These are phyloP conservation scores for Diplogasteroides magnus DNA, from an alignment of 1,140 invertebrate species.

Conservation along the genomic window DNA sequence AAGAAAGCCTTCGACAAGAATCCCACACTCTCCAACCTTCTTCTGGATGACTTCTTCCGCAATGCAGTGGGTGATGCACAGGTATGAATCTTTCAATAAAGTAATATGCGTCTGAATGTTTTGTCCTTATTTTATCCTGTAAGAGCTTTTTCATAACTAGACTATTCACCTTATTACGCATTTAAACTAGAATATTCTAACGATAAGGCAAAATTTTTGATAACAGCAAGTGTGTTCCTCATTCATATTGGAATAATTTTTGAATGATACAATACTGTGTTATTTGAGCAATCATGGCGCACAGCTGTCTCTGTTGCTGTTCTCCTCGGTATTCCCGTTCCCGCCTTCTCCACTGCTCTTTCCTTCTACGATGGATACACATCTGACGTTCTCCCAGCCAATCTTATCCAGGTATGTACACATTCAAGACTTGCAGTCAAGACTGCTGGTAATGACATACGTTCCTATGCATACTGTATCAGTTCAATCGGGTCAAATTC, in stretches of 20 bases:
- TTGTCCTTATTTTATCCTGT: no score
- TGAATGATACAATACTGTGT: neutral
- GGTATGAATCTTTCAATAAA: slow-evolving; percentile 7
- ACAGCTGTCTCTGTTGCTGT: slow-evolving; percentile 62
- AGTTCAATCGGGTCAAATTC: neutral
- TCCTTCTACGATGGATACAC: slow-evolving; percentile 96
- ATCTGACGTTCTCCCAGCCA: slow-evolving; percentile 74
- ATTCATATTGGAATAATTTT: no score
- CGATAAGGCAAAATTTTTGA: no score
- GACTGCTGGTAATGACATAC: no score
- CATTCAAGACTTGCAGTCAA: no score
- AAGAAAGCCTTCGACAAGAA: slow-evolving; percentile 91
- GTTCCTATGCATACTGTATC: no score
- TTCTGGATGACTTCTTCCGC: slow-evolving; percentile 89
- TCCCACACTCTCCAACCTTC: slow-evolving; percentile 77
- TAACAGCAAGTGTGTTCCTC: no score
- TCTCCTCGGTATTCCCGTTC: slow-evolving; percentile 78
- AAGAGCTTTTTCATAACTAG: no score
- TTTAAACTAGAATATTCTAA: no score
- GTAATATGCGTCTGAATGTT: no score
- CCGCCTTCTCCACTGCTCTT: slow-evolving; percentile 82
- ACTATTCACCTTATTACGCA: no score
- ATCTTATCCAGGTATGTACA: slow-evolving; percentile 84
- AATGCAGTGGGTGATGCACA: slow-evolving; percentile 68
- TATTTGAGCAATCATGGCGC: slow-evolving; percentile 60